Evolutionary conservation across 2,888 invertebrate genomes (phyloP), one percentile per base, ranked within the genome.

Genomic region (Chrysina gloriosa): DNA sequence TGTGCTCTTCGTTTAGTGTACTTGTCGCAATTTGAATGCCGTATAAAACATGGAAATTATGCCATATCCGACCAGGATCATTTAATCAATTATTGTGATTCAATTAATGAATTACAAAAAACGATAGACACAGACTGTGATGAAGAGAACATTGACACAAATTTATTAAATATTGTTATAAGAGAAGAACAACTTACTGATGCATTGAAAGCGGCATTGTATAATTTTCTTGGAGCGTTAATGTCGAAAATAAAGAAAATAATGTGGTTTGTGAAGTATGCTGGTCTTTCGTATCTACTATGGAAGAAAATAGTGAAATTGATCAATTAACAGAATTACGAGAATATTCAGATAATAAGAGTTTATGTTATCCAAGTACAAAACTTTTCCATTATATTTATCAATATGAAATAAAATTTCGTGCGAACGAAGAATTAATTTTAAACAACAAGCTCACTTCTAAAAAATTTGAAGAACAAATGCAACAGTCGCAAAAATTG

Each of bases 121-220:
- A 7, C 5, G 3, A 39, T n/a, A n/a, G 39, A 39, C 11, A 11
- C 5, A 3, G 39, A 39, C 11, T 3, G 11, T 39, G 39, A 39
- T 7, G 23, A 19, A 47, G 47, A 47, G 21, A 47, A 47, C 23
- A 6, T 47, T 47, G 47, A 47, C 47, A 19, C 6, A 47, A 47
- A 47, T 47, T 47, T 47, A 21, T 47, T 47, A 5, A 14, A 47
- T 1, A 21, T n/a, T 47, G 5, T 5, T 4, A 47, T n/a, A 47
- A 21, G 6, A 6, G 6, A 47, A 1, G 9, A 19, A 47, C 21
- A 47, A n/a, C 47, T 47, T 9, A 47, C 47, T 7, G 23, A 47
- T 47, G 47, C 7, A 21, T 2, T 47, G 6, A 47, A 39, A 39
- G 11, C 39, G 39, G 5, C 29, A 29, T 42, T 42, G 14, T 42